Percentiles rank a stretch among this genome's conserved stretches.
Conservation (phyloP, 2,797 vertebrate genomes). For the Crenuchus spilurus region DNA sequence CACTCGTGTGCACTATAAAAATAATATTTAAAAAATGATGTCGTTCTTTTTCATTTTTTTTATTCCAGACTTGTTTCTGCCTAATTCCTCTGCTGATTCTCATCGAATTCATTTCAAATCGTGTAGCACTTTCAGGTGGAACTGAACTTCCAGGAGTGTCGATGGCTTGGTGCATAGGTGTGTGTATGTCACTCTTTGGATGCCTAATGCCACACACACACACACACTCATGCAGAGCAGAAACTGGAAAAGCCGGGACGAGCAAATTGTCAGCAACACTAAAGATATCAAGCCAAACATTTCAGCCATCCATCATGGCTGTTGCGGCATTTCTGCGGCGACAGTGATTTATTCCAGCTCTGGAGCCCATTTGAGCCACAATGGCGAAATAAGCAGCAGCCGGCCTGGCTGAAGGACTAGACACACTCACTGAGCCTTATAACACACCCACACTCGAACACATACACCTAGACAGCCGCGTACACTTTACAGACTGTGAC, state of each 20-base stretch:
- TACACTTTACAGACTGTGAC: neutral
- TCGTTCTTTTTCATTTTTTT: too few species aligned
- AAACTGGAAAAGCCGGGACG: conserved; percentile 76
- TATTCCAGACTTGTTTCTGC: too few species aligned
- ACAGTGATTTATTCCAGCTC: conserved; percentile 84
- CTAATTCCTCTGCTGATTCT: too few species aligned
- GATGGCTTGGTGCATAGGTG: conserved; percentile 24
- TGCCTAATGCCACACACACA: conserved; percentile 67
- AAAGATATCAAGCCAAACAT: conserved; percentile 85
- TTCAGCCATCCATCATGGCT: conserved; percentile 84
- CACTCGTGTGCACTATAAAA: too few species aligned
- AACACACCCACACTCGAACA: conserved; percentile 20
- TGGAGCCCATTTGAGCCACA: conserved; percentile 76
- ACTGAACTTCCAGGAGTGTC: neutral
- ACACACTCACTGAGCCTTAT: conserved; percentile 62
- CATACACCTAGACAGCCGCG: conserved; percentile 56
- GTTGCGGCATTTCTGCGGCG: conserved; percentile 77
- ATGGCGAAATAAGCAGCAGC: conserved; percentile 54
- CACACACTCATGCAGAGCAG: conserved; percentile 41
- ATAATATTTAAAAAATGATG: too few species aligned
- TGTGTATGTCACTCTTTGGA: conserved; percentile 62
- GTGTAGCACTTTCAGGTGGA: neutral
- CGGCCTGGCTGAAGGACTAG: conserved; percentile 39
- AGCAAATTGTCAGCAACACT: conserved; percentile 85
- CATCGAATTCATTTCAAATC: neutral